These are phyloP conservation scores for Sepiola atlantica DNA, from an alignment of 2,888 invertebrate species.

Conservation along the genomic window DNA sequence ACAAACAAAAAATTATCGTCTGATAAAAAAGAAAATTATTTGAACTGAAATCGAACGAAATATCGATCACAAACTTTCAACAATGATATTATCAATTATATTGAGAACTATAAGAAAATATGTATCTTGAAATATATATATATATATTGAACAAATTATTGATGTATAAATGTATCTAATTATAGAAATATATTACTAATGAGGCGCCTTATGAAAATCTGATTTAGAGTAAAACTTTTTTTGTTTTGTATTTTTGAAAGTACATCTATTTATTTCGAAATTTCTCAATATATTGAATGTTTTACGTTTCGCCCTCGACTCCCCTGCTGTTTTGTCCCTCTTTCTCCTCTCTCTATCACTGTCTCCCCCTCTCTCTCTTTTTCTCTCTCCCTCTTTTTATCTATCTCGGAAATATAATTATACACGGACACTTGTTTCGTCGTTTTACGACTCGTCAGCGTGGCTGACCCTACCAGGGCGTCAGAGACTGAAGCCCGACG, in stretches of 20 bases:
- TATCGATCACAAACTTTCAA: not conserved
- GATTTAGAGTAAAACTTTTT: not conserved
- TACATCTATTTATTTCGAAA: not conserved
- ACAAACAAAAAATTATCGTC: not conserved
- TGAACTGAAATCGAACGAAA: not conserved
- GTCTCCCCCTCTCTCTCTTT: not conserved
- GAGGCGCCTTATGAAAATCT: not conserved
- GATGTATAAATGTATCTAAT: slow-evolving; percentile 21
- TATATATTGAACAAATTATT: not conserved
- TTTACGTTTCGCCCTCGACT: not conserved
- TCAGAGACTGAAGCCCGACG: too few species aligned
- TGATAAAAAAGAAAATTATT: not conserved
- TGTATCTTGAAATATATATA: not conserved
- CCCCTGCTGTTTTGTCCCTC: not conserved
- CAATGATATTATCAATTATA: not conserved
- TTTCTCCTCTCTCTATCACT: not conserved
- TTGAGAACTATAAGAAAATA: not conserved
- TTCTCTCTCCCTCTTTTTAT: not conserved
- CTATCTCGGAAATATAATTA: not conserved
- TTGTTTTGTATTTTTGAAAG: not conserved
- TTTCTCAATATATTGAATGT: not conserved
- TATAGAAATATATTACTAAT: slow-evolving; percentile 32
- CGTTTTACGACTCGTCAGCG: too few species aligned
- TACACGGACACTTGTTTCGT: not conserved
- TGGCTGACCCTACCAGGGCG: too few species aligned